These are phyloP conservation scores for Conomelus anceps DNA, from an alignment of 2,888 invertebrate genomes.

Conservation along the genomic window DNA sequence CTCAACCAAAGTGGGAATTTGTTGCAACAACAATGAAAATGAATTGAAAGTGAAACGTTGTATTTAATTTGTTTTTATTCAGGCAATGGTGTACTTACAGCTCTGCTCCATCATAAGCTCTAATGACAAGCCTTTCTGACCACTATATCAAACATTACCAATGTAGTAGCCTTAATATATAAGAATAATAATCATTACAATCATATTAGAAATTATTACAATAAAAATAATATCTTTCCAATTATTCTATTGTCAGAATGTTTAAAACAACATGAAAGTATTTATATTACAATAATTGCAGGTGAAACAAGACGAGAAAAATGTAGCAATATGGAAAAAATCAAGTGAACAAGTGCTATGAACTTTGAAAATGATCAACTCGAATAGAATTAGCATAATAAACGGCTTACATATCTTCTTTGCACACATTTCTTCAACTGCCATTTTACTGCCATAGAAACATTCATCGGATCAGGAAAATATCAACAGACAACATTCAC, in stretches of 20 bases:
- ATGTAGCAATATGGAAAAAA: background rate
- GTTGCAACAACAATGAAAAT: background rate
- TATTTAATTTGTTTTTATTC: background rate
- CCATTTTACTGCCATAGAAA: background rate
- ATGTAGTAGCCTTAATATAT: background rate
- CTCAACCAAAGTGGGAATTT: too few relatives aligned
- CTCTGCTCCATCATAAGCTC: background rate
- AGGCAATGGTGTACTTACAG: background rate
- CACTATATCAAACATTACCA: background rate
- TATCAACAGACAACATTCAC: background rate
- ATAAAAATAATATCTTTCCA: background rate
- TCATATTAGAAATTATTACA: background rate
- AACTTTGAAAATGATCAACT: too few relatives aligned
- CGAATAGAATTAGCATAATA: background rate
- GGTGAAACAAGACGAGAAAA: background rate
- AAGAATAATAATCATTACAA: background rate
- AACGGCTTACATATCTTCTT: background rate
- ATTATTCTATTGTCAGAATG: background rate
- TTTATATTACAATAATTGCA: background rate
- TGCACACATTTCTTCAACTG: background rate
- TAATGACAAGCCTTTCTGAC: background rate
- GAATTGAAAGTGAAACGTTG: background rate
- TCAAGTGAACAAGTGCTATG: background rate
- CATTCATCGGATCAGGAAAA: background rate
- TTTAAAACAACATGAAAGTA: background rate